Percentiles rank a stretch among this genome's conserved stretches.
Conservation (phyloP, 2,888 invertebrate species). For the Melanargia galathea region DNA sequence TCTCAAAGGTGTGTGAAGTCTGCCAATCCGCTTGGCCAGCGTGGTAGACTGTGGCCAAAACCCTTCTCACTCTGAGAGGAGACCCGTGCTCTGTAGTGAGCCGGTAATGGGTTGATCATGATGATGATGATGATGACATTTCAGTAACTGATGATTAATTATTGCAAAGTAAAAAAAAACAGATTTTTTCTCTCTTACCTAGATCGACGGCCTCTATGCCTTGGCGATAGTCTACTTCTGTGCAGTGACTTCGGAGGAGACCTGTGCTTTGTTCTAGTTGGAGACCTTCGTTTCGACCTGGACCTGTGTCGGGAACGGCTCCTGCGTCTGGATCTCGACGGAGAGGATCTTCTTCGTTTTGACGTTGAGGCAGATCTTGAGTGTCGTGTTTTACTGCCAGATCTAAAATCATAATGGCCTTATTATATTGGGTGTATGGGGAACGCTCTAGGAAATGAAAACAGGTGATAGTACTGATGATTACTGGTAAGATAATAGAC, state of each 20-base stretch:
- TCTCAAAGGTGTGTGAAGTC: too few species aligned
- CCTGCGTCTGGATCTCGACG: conserved; percentile 54
- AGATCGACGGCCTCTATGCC: conserved; percentile 62
- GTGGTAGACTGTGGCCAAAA: too few species aligned
- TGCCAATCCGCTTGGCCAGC: too few species aligned
- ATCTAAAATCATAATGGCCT: conserved; percentile 45
- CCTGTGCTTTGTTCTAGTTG: conserved; percentile 48
- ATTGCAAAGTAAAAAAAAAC: too few species aligned
- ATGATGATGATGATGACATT: too few species aligned
- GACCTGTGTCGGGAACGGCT: conserved; percentile 57
- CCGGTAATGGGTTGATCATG: too few species aligned
- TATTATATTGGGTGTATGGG: background rate
- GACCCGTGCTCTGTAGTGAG: too few species aligned
- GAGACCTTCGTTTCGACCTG: conserved; percentile 51
- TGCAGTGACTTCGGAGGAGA: conserved; percentile 50
- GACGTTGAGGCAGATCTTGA: conserved; percentile 57
- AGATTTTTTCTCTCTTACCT: conserved; percentile 49
- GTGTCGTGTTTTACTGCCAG: conserved; percentile 57
- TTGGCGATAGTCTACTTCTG: conserved; percentile 59
- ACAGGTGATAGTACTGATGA: too few species aligned
- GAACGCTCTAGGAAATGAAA: too few species aligned
- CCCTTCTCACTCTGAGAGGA: too few species aligned
- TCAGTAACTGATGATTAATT: too few species aligned
- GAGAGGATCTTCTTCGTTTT: conserved; percentile 52
- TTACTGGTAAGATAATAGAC: too few species aligned